Base-by-base conservation (phyloP, 2,797 vertebrate genomes). In the Lacerta agilis region DNA sequence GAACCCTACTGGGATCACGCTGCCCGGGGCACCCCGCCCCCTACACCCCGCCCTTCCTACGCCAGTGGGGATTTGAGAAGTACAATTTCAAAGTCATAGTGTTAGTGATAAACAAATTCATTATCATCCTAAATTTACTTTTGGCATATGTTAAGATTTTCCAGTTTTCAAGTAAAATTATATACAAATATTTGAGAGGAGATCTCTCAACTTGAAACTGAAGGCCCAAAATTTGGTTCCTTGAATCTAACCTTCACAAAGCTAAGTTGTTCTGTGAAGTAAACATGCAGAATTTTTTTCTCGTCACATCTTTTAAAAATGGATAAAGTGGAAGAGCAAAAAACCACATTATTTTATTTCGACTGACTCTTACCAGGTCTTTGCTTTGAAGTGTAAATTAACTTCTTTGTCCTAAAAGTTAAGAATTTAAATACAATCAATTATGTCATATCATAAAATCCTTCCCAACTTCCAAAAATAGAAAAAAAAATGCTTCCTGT, bases 401-500 rank as follows among this genome's bases (percentile, higher is more conserved):
- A 95, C 97, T 88, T 94, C 95, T 86, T 95, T 95, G n/a, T 94
- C 93, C 98, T 98, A 94, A 79, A 95, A 94, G 94, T 86, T 0
- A 87, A 88, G 94, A 84, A 89, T 1, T 2, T 76, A 82, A 67
- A 87, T 91, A 86, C 76, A 1, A 87, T 38, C 1, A 92, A 72
- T 83, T 86, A 9, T 43, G 3, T 10, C 69, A 58, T 67, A 86
- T 91, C 90, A 75, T 88, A 86, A 45, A 49, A 86, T n/a, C 0
- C 64, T 36, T 49, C 2, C 2, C 67, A 81, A 43, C 2, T 49
- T 81, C 1, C 33, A 17, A 0, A 33, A 23, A 1, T 6, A 85
- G 49, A 23, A 11, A 64, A 11, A 64, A 82, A 75, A 75, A 38
- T 43, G 15, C 25, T 38, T 15, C 66, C 6, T 83, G 25, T 78